Conservation (phyloP, 2,888 invertebrate genomes). For the Heliconius hortense region DNA sequence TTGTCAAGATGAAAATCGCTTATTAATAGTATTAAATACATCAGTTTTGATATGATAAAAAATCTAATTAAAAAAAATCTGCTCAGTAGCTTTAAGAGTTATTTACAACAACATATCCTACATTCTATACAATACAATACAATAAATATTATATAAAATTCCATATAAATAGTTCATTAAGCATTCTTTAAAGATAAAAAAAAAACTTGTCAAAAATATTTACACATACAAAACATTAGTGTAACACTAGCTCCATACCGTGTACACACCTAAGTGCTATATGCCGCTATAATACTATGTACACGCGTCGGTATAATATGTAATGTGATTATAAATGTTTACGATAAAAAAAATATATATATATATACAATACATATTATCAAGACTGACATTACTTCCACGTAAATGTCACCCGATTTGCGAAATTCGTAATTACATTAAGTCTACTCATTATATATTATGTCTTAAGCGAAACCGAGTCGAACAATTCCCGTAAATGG, state of each 20-base stretch:
- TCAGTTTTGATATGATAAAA: conserved; percentile 7
- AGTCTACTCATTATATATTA: conserved; percentile 49
- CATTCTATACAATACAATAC: conserved; percentile 4
- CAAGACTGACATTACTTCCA: conserved; percentile 56
- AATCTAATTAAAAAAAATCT: conserved; percentile 1
- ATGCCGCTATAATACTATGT: conserved; percentile 48
- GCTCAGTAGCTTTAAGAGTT: neutral
- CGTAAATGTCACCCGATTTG: conserved; percentile 63
- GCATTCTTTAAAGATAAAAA: conserved; percentile 20
- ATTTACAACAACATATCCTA: conserved; percentile 1
- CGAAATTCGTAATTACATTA: conserved; percentile 63
- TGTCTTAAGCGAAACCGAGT: conserved; percentile 46
- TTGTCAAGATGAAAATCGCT: conserved; percentile 1
- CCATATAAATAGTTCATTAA: conserved; percentile 20
- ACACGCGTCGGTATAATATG: conserved; percentile 38
- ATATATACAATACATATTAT: conserved; percentile 53
- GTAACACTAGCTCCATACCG: conserved; percentile 50
- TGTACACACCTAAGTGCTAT: conserved; percentile 51
- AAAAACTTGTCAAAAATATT: conserved; percentile 25
- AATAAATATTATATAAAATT: conserved; percentile 23
- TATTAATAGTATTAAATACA: neutral
- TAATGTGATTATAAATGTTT: conserved; percentile 38
- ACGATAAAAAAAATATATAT: conserved; percentile 50
- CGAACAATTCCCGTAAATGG: conserved; percentile 36
- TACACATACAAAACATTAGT: conserved; percentile 45